These are phyloP conservation scores for Mimumesa dahlbomi DNA, from an alignment of 2,888 invertebrate genomes.

Conservation along the genomic window DNA sequence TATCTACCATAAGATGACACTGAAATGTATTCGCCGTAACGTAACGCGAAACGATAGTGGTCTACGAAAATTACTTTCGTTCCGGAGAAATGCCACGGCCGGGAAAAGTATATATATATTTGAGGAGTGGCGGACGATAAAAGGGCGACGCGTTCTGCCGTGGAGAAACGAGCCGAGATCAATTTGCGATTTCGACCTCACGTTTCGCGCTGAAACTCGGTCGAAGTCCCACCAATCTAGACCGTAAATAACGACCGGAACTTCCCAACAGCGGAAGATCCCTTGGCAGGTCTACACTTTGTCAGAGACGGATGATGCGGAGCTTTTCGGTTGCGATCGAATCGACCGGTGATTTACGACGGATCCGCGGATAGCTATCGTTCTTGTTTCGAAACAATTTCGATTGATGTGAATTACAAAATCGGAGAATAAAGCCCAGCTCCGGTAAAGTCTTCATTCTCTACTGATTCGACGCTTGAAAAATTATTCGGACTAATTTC, in stretches of 20 bases:
- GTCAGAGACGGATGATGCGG: conserved; percentile 72
- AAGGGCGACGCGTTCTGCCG: conserved; percentile 58
- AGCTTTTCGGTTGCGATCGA: conserved; percentile 59
- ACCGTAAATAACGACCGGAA: conserved; percentile 76
- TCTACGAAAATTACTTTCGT: conserved; percentile 51
- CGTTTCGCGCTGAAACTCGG: conserved; percentile 68
- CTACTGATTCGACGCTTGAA: too few species aligned
- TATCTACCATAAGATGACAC: neutral
- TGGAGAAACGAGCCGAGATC: conserved; percentile 67
- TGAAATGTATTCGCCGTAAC: neutral
- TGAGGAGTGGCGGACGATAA: conserved; percentile 53
- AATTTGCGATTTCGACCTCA: conserved; percentile 73
- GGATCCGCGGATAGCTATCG: conserved; percentile 57
- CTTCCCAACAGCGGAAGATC: conserved; percentile 73
- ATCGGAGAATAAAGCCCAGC: conserved; percentile 12
- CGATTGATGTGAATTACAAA: conserved; percentile 53
- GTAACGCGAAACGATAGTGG: conserved; percentile 25
- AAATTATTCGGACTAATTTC: too few species aligned
- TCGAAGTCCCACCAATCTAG: conserved; percentile 72
- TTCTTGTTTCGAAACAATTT: conserved; percentile 61
- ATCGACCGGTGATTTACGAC: conserved; percentile 65
- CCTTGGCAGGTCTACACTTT: conserved; percentile 71
- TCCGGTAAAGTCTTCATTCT: neutral
- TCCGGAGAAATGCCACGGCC: conserved; percentile 23
- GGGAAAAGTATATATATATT: conserved; percentile 33